Conservation (phyloP, 2,797 vertebrate genomes). For the Prionace glauca region DNA sequence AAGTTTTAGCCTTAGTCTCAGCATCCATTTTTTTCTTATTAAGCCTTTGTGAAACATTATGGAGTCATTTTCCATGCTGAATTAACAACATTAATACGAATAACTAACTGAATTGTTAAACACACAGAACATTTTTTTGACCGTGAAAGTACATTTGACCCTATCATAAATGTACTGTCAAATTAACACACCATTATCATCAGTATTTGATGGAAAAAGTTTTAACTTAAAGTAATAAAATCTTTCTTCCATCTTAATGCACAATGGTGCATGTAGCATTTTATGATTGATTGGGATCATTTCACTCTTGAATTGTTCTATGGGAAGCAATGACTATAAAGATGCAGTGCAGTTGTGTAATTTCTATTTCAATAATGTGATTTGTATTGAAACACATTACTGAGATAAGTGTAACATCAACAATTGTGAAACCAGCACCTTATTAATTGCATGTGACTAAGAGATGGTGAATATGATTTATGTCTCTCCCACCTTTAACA, state of each 20-base stretch:
- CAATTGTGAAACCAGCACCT: not conserved
- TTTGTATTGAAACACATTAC: not conserved
- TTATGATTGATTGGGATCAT: not conserved
- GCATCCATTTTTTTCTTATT: not conserved
- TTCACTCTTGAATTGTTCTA: not conserved
- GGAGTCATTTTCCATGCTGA: not conserved
- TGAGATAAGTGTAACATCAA: not conserved
- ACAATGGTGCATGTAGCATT: not conserved
- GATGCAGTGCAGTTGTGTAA: not conserved
- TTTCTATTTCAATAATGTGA: slow-evolving; percentile 8
- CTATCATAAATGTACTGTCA: not conserved
- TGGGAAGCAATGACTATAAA: not conserved
- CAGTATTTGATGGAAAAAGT: not conserved
- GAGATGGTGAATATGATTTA: not conserved
- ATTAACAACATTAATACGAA: not conserved
- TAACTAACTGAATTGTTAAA: not conserved
- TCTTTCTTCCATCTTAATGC: not conserved
- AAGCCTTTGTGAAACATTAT: not conserved
- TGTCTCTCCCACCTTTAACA: not conserved
- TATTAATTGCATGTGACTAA: not conserved
- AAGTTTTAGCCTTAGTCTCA: not conserved
- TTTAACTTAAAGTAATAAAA: not conserved
- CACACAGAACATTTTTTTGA: not conserved
- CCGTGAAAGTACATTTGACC: not conserved
- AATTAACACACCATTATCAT: not conserved